Evolutionary conservation across 2,888 invertebrate species (phyloP).

Genomic region (Magallana nippona): DNA sequence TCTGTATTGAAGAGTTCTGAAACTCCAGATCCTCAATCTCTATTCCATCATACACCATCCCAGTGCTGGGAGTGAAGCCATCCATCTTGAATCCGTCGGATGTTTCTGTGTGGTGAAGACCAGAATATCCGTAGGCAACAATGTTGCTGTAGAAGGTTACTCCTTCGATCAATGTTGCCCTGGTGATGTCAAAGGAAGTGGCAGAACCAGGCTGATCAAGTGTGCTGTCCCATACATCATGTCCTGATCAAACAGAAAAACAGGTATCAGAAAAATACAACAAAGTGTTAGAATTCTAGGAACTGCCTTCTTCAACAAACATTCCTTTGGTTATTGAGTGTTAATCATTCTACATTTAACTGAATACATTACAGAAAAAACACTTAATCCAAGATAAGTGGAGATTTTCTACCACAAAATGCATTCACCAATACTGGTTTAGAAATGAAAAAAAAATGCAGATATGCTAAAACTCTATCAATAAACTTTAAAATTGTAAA

Average conservation of each 20-base stretch:
- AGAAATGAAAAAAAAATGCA: no score
- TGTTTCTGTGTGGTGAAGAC: conserved; percentile 47
- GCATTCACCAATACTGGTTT: no score
- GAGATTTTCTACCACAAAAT: no score
- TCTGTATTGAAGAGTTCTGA: conserved; percentile 33
- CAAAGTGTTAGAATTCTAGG: background rate
- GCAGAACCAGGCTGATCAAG: background rate
- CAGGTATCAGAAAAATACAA: background rate
- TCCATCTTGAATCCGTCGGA: conserved; percentile 54
- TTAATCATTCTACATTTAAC: no score
- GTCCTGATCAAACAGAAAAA: conserved; percentile 36
- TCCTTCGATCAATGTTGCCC: conserved; percentile 28
- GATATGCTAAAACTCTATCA: no score
- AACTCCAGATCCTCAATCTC: conserved; percentile 44
- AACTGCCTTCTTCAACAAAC: background rate
- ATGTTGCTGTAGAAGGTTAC: conserved; percentile 52
- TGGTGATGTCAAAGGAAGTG: conserved; percentile 31
- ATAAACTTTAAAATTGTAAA: no score
- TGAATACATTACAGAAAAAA: no score
- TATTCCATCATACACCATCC: conserved; percentile 44
- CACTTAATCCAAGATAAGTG: no score
- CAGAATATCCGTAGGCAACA: conserved; percentile 54
- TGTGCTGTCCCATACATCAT: conserved; percentile 37
- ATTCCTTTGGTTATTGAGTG: no score
- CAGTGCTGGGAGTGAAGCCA: conserved; percentile 38